Evolutionary conservation across 2,888 invertebrate genomes (phyloP), one percentile per base, ranked within the genome.

Genomic region (Aspidiotus destructor): DNA sequence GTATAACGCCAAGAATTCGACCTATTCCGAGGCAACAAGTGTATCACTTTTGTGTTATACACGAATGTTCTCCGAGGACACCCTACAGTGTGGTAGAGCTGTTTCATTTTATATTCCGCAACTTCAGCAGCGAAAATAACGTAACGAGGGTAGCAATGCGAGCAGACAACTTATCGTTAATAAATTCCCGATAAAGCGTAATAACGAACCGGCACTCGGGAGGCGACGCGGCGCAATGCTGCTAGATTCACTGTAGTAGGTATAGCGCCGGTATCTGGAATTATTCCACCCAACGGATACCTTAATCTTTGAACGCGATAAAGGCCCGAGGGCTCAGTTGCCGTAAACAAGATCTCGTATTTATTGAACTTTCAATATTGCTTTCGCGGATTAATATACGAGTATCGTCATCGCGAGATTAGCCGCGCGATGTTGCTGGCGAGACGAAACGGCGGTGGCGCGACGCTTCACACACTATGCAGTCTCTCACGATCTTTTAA

Each of bases 121-220:
- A 62, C 52, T 28, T 9, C 28, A 8, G 52, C n/a, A 11, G 28
- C 42, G 52, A 17, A 17, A 44, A 41, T 17, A 15, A 28, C 13
- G 40, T 28, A 28, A 40, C 48, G 62, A 62, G 40, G 28, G 11
- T 53, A 53, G 48, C 48, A 17, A 16, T 11, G 28, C 40, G 17
- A 17, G 48, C 15, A 48, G 42, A 62, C 10, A 62, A 62, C 62
- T 62, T 62, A 62, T 62, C 62, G 62, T 62, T 62, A 62, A 62
- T 62, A 62, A 62, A 62, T 62, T 62, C 54, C 53, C 62, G 62
- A 62, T 62, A 62, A 62, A 62, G 15, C 62, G 62, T 62, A 52
- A 62, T 62, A 62, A 62, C 62, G 54, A 62, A 62, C 54, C 62
- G 15, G 57, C n/a, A 48, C 48, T 48, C 57, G 10, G 16, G 16